Base-by-base conservation (phyloP, 2,888 invertebrate genomes). In the Yponomeuta cagnagella region DNA sequence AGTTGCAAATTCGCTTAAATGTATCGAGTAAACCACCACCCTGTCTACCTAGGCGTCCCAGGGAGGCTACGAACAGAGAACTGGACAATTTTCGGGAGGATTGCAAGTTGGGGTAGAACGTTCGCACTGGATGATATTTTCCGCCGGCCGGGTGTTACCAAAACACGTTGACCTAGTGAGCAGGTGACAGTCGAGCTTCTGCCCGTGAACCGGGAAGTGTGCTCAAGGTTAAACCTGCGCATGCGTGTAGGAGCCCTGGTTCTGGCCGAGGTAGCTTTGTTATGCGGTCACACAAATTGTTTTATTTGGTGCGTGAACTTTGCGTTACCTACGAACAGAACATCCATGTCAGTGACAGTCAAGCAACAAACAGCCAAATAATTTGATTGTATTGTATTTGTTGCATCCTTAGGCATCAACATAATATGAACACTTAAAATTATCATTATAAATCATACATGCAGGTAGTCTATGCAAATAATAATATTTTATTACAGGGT, bases 131-230 rank as follows among this genome's bases (percentile, higher is more conserved):
- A n/a, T 8, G 48, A 15, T 30, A 31, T 67, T 37, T 67, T n/a
- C 67, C 4, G 5, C 15, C n/a, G 67, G 67, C 15, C 43, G 67
- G 67, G 67, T 67, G 12, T 33, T 75, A 75, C 70, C 74, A 74
- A 81, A 81, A 82, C 82, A 83, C 83, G 80, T 80, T 89, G 87
- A 89, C 90, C 89, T 86, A 88, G 82, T 84, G 83, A 79, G 75
- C 82, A 82, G 82, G 82, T 85, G 85, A 80, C 82, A 80, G 67
- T 33, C 48, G 79, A 74, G 78, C 74, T 76, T 78, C 75, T 86
- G 88, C 80, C 88, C 89, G 77, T 90, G 90, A 90, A 90, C 90
- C 89, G 87, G 90, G 90, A 90, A 89, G 85, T 84, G 74, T 73
- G 73, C 76, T 79, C 89, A 89, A 90, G 90, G 90, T 85, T 79